phyloP scores from a whole-genome alignment of 2,113 vertebrate species.

The Colossoma macropomum region DNA sequence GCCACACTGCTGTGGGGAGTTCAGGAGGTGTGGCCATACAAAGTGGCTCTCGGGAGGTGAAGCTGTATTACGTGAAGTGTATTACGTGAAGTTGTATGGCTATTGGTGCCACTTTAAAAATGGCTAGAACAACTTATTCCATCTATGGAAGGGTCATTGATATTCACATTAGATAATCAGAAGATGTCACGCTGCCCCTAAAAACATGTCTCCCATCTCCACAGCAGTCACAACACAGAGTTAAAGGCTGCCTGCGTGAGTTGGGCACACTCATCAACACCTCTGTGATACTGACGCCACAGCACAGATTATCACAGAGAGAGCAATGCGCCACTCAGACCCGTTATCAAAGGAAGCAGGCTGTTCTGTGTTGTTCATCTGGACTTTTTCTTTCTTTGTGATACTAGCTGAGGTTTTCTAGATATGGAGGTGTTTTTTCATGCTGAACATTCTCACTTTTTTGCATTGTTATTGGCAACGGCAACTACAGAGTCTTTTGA shows the following conservation, averaged over 20 bases:
- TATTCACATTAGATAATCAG: background rate
- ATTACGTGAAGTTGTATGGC: too few species aligned
- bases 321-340: background rate
- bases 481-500: background rate
- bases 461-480: background rate
- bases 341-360: slow-evolving; percentile 16
- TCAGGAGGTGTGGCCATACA: too few species aligned
- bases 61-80: too few species aligned
- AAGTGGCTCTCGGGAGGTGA: too few species aligned
- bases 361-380: slow-evolving; percentile 5
- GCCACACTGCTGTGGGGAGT: too few species aligned
- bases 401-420: background rate
- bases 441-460: background rate
- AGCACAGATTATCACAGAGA: slow-evolving; percentile 9
- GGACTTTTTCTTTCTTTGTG: background rate
- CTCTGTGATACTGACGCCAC: slow-evolving; percentile 12
- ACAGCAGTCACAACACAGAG: background rate
- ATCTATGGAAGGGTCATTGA: too few species aligned
- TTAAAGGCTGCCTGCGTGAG: background rate
- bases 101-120: too few species aligned
- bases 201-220: slow-evolving; percentile 1
- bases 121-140: too few species aligned
- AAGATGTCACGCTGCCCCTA: background rate
- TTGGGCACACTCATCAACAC: slow-evolving; percentile 18
- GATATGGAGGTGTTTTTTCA: slow-evolving; percentile 1